Base-by-base conservation (phyloP, 2,113 vertebrate species). In the Scortum barcoo region DNA sequence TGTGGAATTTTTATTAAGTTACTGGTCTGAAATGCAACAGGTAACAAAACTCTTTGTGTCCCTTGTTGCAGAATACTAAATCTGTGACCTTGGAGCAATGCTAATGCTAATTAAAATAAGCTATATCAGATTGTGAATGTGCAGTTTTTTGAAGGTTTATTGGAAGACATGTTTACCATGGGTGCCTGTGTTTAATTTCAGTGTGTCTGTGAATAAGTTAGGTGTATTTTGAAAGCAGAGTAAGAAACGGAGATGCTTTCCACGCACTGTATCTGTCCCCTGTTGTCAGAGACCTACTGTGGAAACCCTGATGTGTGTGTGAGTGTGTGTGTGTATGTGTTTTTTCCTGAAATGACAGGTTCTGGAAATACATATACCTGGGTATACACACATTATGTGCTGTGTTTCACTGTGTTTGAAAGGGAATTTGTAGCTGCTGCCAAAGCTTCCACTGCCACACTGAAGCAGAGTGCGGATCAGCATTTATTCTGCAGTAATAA, bases 401-500 rank as follows among this genome's bases (percentile, higher is more conserved):
- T 26, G 4, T 80, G 66, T 76, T 87, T 85, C 62, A 40, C 57
- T 26, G 5, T 67, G 53, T 82, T 75, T 88, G 65, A 92, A 87
- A 84, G 62, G 50, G 78, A 86, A 82, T 84, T 85, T 86, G 83
- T 85, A 57, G 79, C 72, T 83, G 26, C 78, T 92, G 88, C 86
- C 80, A 88, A 63, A 76, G 53, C 80, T 69, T 80, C 60, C 17
- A 6, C 61, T 3, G 60, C 58, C 67, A 67, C 58, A 7, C 58
- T 5, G 24, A 80, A 78, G 54, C n/a, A 72, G 79, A 67, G 86
- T 28, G 26, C 11, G 28, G 87, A 86, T 91, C 88, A 87, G 81
- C 85, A 80, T 89, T 93, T 90, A 78, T 91, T 88, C 73, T 65
- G 57, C 67, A 30, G 76, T 91, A 88, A 92, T 88, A 88, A 87